Conservation (phyloP, 2,113 vertebrate species). For the Percopsis transmontana region DNA sequence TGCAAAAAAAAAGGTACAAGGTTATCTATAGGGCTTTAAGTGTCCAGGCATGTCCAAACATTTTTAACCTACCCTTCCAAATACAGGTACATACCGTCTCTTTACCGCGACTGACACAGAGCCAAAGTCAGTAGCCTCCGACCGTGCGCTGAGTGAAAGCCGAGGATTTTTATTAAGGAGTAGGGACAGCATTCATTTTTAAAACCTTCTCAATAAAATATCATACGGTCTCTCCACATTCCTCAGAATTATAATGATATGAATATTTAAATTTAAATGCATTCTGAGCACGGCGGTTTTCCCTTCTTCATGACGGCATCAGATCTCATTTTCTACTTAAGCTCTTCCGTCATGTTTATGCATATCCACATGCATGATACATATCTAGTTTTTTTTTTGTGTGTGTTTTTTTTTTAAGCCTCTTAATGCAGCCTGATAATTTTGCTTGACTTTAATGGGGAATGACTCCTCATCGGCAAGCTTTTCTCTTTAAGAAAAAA, state of each 20-base stretch:
- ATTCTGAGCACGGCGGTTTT: conserved; percentile 78
- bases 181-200: conserved; percentile 85
- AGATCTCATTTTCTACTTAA: conserved; percentile 86
- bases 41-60: too few species aligned
- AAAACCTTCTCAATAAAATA: conserved; percentile 88
- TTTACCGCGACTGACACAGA: conserved; percentile 38
- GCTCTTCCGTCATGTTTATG: conserved; percentile 85
- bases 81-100: not conserved
- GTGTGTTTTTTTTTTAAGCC: conserved; percentile 61
- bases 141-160: conserved; percentile 69
- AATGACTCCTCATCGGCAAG: conserved; percentile 76
- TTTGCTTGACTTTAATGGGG: conserved; percentile 80
- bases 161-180: conserved; percentile 82
- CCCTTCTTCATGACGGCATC: conserved; percentile 79
- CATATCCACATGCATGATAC: conserved; percentile 85
- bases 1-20: too few species aligned
- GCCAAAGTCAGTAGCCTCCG: conserved; percentile 59
- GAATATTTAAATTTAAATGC: conserved; percentile 88
- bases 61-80: too few species aligned
- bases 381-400: conserved; percentile 58
- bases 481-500: conserved; percentile 77
- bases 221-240: conserved; percentile 85
- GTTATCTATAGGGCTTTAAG: too few species aligned
- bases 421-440: conserved; percentile 80
- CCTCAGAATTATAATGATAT: conserved; percentile 88